Evolutionary conservation across 2,797 vertebrate genomes (phyloP), one percentile per base, ranked within the genome.

Genomic region (Gadopsis bispinosus): DNA sequence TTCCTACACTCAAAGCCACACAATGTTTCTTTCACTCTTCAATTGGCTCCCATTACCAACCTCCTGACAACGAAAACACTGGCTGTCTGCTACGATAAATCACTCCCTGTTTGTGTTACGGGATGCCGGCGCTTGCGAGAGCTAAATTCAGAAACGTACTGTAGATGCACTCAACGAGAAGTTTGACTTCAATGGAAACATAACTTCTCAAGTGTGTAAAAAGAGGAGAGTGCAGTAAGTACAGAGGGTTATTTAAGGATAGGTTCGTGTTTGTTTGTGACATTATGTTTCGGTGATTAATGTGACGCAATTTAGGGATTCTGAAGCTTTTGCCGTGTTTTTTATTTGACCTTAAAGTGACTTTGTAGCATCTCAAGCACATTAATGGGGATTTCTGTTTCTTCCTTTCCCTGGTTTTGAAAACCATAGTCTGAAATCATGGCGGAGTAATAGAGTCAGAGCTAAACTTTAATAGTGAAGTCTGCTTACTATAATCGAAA

Each of bases 11-110:
- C 81, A 84, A 70, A 83, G 83, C 84, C 67, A 37, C 79, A 84
- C 85, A 81, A 62, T 79, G 87, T 85, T 90, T 90, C 83, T 81
- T 82, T 88, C 87, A 83, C 77, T 88, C 86, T 81, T 88, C 86
- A 77, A 78, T 73, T 75, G 87, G 83, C 86, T 87, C 83, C 81
- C 62, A 80, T 87, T 87, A 89, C 73, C 77, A 56, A 61, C 76
- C 79, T 74, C 77, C 77, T 87, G 87, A 91, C 88, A 86, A 79
- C 58, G 80, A 84, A 86, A 90, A 85, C 88, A 83, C 91, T 60
- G 78, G 64, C 80, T 87, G 88, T 82, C 85, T 87, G 86, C 77
- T 66, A 26, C 86, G 72, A 83, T 89, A 91, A 86, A 88, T 90
- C 89, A 84, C 77, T 71, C 43, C 68, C 61, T 51, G 81, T 73